phyloP scores from a whole-genome alignment of 92 coral and sea anemone genomes.

The Siderastrea siderea region DNA sequence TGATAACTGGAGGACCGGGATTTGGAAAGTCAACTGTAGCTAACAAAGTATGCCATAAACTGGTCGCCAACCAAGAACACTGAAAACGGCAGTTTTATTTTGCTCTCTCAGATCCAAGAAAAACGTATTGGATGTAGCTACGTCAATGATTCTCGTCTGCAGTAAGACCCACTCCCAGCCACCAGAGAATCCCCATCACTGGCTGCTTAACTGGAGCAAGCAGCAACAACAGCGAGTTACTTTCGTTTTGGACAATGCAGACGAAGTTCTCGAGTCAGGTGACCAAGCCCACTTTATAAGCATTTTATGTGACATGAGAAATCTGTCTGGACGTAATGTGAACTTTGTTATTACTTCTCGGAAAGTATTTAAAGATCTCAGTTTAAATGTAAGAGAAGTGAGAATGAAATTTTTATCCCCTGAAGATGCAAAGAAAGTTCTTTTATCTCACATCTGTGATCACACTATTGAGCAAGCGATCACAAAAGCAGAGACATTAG shows the following conservation, averaged over 20 bases:
- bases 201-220: constrained; percentile 35
- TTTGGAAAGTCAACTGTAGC: constrained; percentile 56
- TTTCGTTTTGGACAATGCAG: constrained; percentile 25
- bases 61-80: not conserved
- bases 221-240: not conserved
- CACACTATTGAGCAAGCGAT: too few relatives aligned
- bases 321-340: too few relatives aligned
- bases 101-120: not conserved
- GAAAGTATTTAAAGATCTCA: too few relatives aligned
- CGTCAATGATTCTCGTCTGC: constrained; percentile 1
- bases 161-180: constrained; percentile 5
- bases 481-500: too few relatives aligned
- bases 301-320: too few relatives aligned
- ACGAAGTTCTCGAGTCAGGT: not conserved
- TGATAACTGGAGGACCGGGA: constrained; percentile 57
- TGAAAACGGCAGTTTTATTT: not conserved
- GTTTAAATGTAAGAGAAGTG: too few relatives aligned
- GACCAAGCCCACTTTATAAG: too few relatives aligned
- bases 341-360: too few relatives aligned
- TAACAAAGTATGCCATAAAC: constrained; percentile 25
- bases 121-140: not conserved
- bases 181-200: constrained; percentile 5
- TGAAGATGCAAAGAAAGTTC: too few relatives aligned
- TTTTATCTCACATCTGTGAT: too few relatives aligned
- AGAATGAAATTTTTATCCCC: too few relatives aligned